Evolutionary conservation across 2,113 vertebrate genomes (phyloP).

Genomic region (Cygnus buccinator): DNA sequence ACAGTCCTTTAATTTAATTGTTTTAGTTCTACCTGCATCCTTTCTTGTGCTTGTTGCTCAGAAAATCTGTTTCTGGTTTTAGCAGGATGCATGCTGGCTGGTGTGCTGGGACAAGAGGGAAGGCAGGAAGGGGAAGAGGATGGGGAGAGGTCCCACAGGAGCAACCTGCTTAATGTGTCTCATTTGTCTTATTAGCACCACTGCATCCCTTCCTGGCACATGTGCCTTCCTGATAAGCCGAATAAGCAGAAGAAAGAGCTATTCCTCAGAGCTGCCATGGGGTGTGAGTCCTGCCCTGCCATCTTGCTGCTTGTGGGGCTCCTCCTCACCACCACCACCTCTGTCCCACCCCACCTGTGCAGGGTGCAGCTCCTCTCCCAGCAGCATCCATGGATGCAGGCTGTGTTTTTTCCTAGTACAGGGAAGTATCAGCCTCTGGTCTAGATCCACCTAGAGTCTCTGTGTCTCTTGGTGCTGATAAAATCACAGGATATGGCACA

Average conservation of each 20-base stretch:
- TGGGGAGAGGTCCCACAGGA: not conserved
- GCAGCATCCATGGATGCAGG: not conserved
- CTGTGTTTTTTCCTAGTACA: not conserved
- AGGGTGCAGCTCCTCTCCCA: not conserved
- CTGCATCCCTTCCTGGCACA: not conserved
- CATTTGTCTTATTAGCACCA: not conserved
- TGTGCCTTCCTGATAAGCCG: not conserved
- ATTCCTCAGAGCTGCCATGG: not conserved
- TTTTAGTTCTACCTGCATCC: not conserved
- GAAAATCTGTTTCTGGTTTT: slow-evolving; percentile 58
- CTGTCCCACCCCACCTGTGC: not conserved
- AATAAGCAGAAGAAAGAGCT: not conserved
- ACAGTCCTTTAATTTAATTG: slow-evolving; percentile 33
- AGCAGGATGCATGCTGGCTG: slow-evolving; percentile 1
- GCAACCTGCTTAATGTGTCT: not conserved
- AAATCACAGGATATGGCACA: not conserved
- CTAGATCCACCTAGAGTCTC: not conserved
- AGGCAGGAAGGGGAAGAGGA: slow-evolving; percentile 25
- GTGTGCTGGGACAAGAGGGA: not conserved
- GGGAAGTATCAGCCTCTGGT: not conserved
- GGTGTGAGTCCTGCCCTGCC: not conserved
- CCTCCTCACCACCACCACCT: not conserved
- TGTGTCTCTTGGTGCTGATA: not conserved
- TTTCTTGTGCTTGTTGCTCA: not conserved
- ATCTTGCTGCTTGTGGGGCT: not conserved